Evolutionary conservation across 2,113 vertebrate species (phyloP).

Genomic region (Sebastes fasciatus): DNA sequence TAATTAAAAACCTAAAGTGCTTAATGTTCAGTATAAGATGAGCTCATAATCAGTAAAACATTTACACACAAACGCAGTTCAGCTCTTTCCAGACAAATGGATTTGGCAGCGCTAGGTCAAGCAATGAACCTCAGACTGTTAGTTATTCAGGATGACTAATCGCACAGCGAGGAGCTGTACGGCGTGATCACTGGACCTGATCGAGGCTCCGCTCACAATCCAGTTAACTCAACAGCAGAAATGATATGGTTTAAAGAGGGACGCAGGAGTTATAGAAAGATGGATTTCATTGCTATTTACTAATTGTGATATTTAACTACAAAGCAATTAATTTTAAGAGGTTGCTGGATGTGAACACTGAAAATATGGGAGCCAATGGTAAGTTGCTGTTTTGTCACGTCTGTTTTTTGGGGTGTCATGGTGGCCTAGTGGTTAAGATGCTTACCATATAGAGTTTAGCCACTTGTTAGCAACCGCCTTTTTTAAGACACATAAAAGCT

Average conservation of each 20-base stretch:
- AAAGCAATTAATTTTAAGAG: not conserved
- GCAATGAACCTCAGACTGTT: conserved; percentile 30
- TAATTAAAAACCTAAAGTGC: not conserved
- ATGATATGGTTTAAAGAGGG: not conserved
- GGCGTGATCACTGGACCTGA: conserved; percentile 10
- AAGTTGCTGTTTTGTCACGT: not conserved
- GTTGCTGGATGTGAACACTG: not conserved
- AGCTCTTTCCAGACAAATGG: conserved; percentile 17
- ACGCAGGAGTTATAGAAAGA: not conserved
- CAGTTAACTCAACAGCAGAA: not conserved
- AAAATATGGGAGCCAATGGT: not conserved
- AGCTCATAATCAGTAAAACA: not conserved
- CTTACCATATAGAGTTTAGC: too few relatives aligned
- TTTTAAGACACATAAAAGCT: too few relatives aligned
- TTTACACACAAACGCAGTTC: not conserved
- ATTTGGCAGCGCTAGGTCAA: conserved; percentile 44
- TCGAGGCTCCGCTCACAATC: not conserved
- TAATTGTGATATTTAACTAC: not conserved
- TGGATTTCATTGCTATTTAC: not conserved
- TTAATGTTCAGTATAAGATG: not conserved
- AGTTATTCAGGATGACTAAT: conserved; percentile 18
- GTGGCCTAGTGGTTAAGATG: not conserved
- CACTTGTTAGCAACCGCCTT: too few relatives aligned
- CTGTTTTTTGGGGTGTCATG: not conserved
- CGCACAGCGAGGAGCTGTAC: conserved; percentile 1